Evolutionary conservation across 2,888 invertebrate species (phyloP), one percentile per base, ranked within the genome.

Genomic region (Eugnorisma glareosa): DNA sequence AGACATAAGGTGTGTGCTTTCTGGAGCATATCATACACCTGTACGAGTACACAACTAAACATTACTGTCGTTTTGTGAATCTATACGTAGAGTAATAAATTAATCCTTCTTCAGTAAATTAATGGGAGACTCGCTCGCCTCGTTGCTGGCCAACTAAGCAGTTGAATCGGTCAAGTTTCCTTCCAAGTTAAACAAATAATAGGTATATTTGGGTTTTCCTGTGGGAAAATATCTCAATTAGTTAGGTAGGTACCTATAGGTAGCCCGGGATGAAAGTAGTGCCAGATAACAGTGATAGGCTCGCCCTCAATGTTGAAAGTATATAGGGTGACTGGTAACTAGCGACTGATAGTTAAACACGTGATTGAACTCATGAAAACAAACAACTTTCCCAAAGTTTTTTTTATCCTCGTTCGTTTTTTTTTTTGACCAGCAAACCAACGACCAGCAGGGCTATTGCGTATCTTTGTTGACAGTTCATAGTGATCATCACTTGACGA

Each of bases 1-100:
- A 96, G 92, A 90, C 89, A 88, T 91, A 91, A 94, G 95, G 95
- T 94, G 94, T 92, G 93, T 91, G 93, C 92, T 94, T 94, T 94
- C 94, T 94, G 93, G 93, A 93, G 92, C 93, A 91, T 88, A 83
- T 88, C 85, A 80, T 81, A 80, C 88, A 89, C 89, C 90, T 88
- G 88, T 88, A 67, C 63, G 70, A 70, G 73, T 70, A 86, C 61
- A 84, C 69, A 48, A 67, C 69, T 79, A 63, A 37, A 78, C 43
- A 75, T 24, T 21, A 37, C 21, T 66, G 54, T 45, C 54, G 64
- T 64, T 35, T 66, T 40, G 48, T 57, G 35, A 59, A 71, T 45
- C 40, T 61, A 66, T 24, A 40, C 21, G 68, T 15, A n/a, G 31
- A 45, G 24, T 18, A 43, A 54, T 59, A 35, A 43, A 57, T n/a